Evolutionary conservation across 1,140 invertebrate genomes (phyloP).

Genomic region (Ostrea denselamellosa): DNA sequence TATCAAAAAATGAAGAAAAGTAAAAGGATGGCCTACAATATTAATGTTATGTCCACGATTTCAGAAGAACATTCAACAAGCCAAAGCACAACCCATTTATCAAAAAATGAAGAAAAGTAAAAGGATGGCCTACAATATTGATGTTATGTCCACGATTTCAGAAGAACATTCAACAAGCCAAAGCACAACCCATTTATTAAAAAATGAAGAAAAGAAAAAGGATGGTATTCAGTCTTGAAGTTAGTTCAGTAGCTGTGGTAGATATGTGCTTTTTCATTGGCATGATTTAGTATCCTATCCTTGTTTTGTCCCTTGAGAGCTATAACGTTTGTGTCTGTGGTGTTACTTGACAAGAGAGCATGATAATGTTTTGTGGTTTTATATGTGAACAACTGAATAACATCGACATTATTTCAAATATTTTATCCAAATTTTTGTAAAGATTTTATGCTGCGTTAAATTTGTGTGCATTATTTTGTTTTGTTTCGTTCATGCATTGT

Average conservation of each 20-base stretch:
- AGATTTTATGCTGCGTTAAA: no score
- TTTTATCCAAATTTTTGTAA: not conserved
- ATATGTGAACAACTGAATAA: not conserved
- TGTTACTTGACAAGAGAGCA: not conserved
- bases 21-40: constrained; percentile 43
- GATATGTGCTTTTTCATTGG: not conserved
- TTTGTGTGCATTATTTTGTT: no score
- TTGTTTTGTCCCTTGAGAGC: not conserved
- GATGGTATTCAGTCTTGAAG: no score
- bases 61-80: constrained; percentile 48
- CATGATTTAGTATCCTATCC: not conserved
- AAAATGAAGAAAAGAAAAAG: not conserved
- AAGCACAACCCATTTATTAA: constrained; percentile 13
- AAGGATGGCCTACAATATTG: constrained; percentile 50
- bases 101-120: constrained; percentile 4
- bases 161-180: constrained; percentile 46
- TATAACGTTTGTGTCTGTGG: not conserved
- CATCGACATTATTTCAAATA: not conserved
- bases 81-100: constrained; percentile 24
- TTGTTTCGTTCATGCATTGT: no score
- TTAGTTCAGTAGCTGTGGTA: no score
- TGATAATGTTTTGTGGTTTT: not conserved
- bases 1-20: constrained; percentile 25
- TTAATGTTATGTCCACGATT: constrained; percentile 55
- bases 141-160: constrained; percentile 55